Evolutionary conservation across 2,113 vertebrate genomes (phyloP), one percentile per base, ranked within the genome.

Genomic region (Gnathochromis pfefferi): DNA sequence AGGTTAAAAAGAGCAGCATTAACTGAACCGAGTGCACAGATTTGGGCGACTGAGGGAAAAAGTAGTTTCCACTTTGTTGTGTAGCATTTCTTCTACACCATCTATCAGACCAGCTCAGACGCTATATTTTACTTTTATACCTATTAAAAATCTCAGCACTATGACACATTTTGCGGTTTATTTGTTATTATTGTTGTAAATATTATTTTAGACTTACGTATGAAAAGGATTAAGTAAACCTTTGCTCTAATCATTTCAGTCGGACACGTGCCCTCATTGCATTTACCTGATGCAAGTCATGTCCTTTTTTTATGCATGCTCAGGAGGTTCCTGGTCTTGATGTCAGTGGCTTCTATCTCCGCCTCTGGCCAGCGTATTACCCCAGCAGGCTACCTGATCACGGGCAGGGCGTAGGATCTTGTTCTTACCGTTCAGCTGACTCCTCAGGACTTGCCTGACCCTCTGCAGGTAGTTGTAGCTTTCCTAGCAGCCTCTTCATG

Each of bases 281-380:
- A 60, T 60, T 60, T 33, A 33, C 57, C 16, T 11, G 28, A 63
- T 19, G 9, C 9, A 11, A 33, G 28, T 33, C 16, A 31, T 3
- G 16, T 63, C 28, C 28, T 63, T 19, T 19, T 60, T 19, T 11
- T 35, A 33, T 4, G n/a, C 51, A 51, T 3, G 26, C 14, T 60
- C 57, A 35, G 58, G 58, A 63, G 31, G 9, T 19, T 35, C 31
- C 17, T 63, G 28, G 17, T 35, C 58, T 63, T 63, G 16, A 19
- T 63, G 28, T 63, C 58, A 4, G 6, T 35, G 58, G 58, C 58
- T 33, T 60, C 57, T 6, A 1, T 7, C 9, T 35, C 58, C 16
- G 7, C 31, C 6, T 63, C 7, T 63, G 58, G 1, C 16, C 28
- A 63, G 28, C 9, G 0, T 19, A 63, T 63, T 3, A 35, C 1